These are phyloP conservation scores for Rallus limicola DNA, from an alignment of 2,113 vertebrate species.

Conservation along the genomic window DNA sequence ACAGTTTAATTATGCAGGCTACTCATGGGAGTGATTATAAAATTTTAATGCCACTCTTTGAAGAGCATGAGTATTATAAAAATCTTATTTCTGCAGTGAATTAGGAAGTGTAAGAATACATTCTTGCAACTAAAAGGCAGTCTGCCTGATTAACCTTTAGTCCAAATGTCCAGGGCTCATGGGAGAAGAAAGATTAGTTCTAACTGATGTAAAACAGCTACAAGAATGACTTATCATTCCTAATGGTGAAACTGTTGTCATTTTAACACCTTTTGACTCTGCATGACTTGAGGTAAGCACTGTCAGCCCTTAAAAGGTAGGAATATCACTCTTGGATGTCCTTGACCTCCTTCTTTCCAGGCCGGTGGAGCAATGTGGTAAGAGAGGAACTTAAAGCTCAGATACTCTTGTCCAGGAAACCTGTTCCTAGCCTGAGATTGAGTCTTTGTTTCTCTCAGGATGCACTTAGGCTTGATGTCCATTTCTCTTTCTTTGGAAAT, in stretches of 20 bases:
- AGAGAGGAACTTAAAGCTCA: neutral
- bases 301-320: neutral
- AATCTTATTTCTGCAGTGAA: slow-evolving; percentile 40
- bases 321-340: neutral
- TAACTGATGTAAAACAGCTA: slow-evolving; percentile 21
- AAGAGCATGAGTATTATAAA: slow-evolving; percentile 10
- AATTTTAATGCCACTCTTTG: slow-evolving; percentile 8
- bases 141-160: slow-evolving; percentile 28
- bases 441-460: neutral
- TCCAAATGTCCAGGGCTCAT: neutral
- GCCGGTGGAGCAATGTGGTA: neutral
- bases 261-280: slow-evolving; percentile 2
- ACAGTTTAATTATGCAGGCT: slow-evolving; percentile 4
- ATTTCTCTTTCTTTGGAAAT: neutral
- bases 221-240: neutral
- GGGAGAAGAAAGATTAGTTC: slow-evolving; percentile 26
- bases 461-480: neutral
- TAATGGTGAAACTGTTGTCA: neutral
- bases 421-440: neutral
- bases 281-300: neutral
- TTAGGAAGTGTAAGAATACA: slow-evolving; percentile 20
- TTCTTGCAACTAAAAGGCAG: slow-evolving; percentile 9
- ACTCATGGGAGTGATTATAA: slow-evolving; percentile 2
- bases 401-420: neutral
- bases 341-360: neutral